phyloP scores from a whole-genome alignment of 2,888 invertebrate genomes.

The Brachylomia viminalis region DNA sequence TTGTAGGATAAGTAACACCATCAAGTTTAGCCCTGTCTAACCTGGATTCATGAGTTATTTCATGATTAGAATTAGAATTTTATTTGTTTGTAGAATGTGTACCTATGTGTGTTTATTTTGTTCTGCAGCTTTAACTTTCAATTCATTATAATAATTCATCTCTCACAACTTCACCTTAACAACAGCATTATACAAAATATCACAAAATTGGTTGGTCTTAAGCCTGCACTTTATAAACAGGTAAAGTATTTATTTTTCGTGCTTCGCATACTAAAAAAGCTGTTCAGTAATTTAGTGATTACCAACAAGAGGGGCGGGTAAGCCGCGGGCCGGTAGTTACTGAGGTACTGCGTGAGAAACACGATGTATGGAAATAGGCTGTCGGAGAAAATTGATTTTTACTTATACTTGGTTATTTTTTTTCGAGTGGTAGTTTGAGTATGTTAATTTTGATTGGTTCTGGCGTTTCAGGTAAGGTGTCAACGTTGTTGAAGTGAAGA shows the following conservation, averaged over 20 bases:
- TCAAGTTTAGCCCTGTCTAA: not conserved
- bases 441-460: conserved; percentile 36
- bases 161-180: conserved; percentile 49
- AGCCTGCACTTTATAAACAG: conserved; percentile 62
- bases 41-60: not conserved
- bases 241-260: conserved; percentile 85
- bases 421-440: conserved; percentile 19
- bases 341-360: conserved; percentile 60
- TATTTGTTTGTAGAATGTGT: too few species aligned
- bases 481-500: not conserved
- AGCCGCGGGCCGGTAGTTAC: conserved; percentile 71
- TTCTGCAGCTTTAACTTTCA: not conserved
- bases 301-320: conserved; percentile 73
- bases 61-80: too few species aligned
- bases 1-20: not conserved
- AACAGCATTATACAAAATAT: conserved; percentile 69
- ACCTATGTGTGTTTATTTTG: too few species aligned
- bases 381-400: conserved; percentile 62
- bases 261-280: conserved; percentile 78
- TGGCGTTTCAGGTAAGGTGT: conserved; percentile 11
- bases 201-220: conserved; percentile 71
- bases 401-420: conserved; percentile 19
- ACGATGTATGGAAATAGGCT: conserved; percentile 50
- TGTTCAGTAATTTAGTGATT: conserved; percentile 86
- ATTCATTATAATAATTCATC: not conserved